Evolutionary conservation across 2,888 invertebrate genomes (phyloP), one percentile per base, ranked within the genome.

Genomic region (Macaria notata): DNA sequence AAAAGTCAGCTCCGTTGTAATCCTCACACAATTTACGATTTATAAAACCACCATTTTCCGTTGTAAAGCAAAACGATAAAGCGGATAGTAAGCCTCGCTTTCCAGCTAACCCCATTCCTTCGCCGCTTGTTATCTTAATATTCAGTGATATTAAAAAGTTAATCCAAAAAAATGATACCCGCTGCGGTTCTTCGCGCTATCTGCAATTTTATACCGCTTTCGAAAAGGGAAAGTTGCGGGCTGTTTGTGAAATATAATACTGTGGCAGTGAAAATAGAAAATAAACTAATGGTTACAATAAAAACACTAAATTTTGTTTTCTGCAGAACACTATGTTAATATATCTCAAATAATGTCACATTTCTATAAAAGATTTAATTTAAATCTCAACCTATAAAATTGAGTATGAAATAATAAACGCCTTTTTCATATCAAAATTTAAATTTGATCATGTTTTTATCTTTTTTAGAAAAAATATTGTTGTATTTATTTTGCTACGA

Each of bases 1-100:
- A 78, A 74, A 78, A 90, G 82, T 86, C 85, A 82, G 82, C 82
- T 73, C 72, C 70, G 75, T 72, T 81, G 84, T 88, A 90, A 89
- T 88, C 87, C 84, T 76, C 71, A 68, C 79, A 85, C 85, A 84
- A 88, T 88, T 88, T 81, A 83, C 80, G 79, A 80, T 84, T 83
- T 83, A 79, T 81, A 83, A 83, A 85, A 82, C 75, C 76, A 65
- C 78, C 68, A 74, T 84, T 78, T 71, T 75, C 75, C 78, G 78
- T 79, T 83, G 79, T 81, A 79, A 78, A 76, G 72, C 77, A 79
- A 80, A 82, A 78, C 76, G 79, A 82, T 83, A 82, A 81, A 79
- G 75, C 68, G 73, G 74, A 77, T 75, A 78, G 72, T 73, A 73
- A 74, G 73, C 74, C 72, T 60, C 69, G 63, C 70, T 74, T 72